phyloP scores from a whole-genome alignment of 1,140 invertebrate genomes.

The Telenomus remus region DNA sequence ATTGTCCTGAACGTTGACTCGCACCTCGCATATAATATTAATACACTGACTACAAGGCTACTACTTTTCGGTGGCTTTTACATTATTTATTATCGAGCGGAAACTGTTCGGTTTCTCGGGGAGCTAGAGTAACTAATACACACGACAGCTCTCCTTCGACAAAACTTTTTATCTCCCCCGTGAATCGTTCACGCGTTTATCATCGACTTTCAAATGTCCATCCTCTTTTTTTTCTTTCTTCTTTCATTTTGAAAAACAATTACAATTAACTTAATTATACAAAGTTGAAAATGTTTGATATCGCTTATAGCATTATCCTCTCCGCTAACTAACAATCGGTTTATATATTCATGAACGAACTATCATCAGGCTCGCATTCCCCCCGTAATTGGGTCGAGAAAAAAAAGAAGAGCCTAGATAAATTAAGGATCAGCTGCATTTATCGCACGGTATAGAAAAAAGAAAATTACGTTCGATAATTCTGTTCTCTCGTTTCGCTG shows the following conservation, averaged over 20 bases:
- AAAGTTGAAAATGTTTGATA: conserved; percentile 5
- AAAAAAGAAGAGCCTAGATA: conserved; percentile 17
- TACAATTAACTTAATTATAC: conserved; percentile 16
- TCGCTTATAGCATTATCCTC: conserved; percentile 5
- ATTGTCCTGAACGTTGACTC: conserved; percentile 63
- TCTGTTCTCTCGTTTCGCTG: neutral
- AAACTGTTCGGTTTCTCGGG: conserved; percentile 25
- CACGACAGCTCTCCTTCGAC: neutral
- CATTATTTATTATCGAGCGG: conserved; percentile 25
- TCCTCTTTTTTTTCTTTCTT: conserved; percentile 12
- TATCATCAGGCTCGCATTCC: conserved; percentile 29
- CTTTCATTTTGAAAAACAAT: conserved; percentile 18
- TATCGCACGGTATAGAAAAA: conserved; percentile 9
- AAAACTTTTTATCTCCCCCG: conserved; percentile 3
- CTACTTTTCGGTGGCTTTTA: conserved; percentile 45
- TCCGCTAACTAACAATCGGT: conserved; percentile 39
- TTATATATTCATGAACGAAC: conserved; percentile 43
- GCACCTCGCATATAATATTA: conserved; percentile 72
- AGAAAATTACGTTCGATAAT: conserved; percentile 17
- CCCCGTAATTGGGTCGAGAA: conserved; percentile 39
- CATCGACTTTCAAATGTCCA: conserved; percentile 26
- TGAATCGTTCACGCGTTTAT: conserved; percentile 14
- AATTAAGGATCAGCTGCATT: conserved; percentile 24
- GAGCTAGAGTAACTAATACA: conserved; percentile 20
- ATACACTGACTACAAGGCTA: conserved; percentile 62